These are phyloP conservation scores for Lophura nycthemera DNA, from an alignment of 2,113 vertebrate species.

Conservation along the genomic window DNA sequence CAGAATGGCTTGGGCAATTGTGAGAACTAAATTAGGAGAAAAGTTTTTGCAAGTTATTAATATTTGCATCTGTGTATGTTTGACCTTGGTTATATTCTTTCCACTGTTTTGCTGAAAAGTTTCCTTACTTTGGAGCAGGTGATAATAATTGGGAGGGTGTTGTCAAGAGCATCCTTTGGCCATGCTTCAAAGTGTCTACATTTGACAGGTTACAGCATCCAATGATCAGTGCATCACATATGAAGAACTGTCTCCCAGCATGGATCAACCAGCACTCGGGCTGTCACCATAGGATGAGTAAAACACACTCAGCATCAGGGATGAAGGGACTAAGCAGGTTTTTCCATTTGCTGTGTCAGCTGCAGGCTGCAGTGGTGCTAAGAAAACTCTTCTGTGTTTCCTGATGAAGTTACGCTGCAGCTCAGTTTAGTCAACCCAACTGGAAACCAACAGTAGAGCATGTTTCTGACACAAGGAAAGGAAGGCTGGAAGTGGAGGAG, in stretches of 20 bases:
- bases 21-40: constrained; percentile 51
- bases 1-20: neutral
- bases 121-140: neutral
- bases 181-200: neutral
- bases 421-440: neutral
- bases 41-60: neutral
- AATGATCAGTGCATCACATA: neutral
- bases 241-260: neutral
- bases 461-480: neutral
- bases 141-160: neutral
- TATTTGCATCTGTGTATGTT: neutral
- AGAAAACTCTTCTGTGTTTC: neutral
- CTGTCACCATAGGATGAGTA: neutral
- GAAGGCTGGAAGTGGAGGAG: neutral
- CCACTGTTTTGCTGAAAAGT: neutral
- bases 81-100: neutral
- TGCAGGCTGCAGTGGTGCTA: neutral
- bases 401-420: neutral
- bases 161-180: neutral
- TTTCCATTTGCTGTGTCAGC: neutral
- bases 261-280: neutral
- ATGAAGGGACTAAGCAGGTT: neutral
- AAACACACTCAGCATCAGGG: neutral
- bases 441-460: neutral
- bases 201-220: neutral